Base-by-base conservation (phyloP, 1,140 invertebrate species). In the Sarcophaga peregrina region DNA sequence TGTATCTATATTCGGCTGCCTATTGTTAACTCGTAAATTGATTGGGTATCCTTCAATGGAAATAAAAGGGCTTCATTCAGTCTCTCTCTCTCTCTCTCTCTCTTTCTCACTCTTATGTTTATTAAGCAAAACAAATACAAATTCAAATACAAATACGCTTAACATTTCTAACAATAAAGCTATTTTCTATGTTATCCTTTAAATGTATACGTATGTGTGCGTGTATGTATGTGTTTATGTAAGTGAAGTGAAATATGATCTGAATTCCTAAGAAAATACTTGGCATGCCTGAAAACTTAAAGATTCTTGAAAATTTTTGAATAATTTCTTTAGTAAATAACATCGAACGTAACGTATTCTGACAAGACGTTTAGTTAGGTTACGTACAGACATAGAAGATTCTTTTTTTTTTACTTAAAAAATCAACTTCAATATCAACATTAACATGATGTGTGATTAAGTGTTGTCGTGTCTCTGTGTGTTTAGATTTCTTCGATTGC, bases 401-500 rank as follows among this genome's bases (percentile, higher is more conserved):
- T 4, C 4, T 37, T 37, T 37, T 37, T 37, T 37, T 37, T 37
- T 37, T 37, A 37, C 25, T 37, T 37, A 37, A 4, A 37, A 37
- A 37, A 37, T 37, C 25, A 37, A 37, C 25, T 37, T 37, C 25
- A 37, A 37, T 37, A 37, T 37, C 75, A 78, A 78, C 75, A 78
- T 72, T 17, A 20, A 72, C 37, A 20, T 72, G 20, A 20, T 54
- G 9, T 54, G 9, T 54, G 10, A 45, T 74, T 74, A 11, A 10
- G 52, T 45, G 25, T 37, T 75, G 46, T 76, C 17, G 74, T 47
- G 0, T 76, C 47, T 47, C 46, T 76, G 46, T 17, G 8, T 76
- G 45, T 76, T 76, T 76, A n/a, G 74, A 13, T 76, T 76, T 46
- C 6, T 62, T 81, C 78, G 48, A 80, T 80, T 80, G 20, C 52